Base-by-base conservation (phyloP, 2,888 invertebrate genomes). In the Ditula angustiorana region DNA sequence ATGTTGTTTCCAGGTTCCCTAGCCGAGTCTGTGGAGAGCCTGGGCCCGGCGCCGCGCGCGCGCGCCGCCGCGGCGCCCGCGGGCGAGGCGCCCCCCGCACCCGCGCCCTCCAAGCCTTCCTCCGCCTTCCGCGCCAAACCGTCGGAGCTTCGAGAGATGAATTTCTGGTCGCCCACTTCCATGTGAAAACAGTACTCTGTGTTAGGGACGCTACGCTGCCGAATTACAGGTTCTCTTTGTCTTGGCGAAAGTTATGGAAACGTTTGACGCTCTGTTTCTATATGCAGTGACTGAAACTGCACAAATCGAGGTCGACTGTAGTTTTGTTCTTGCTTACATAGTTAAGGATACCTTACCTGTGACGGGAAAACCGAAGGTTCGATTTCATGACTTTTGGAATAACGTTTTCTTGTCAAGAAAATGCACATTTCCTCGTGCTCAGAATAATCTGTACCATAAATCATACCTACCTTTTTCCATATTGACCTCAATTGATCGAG, bases 101-200 rank as follows among this genome's bases (percentile, higher is more conserved):
- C 88, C 76, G 79, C 89, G 76, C 74, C 80, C 75, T 68, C 49
- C 44, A 72, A 68, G 19, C 62, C 67, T 53, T 66, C 68, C 8
- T 61, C 67, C 30, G 76, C 84, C 16, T 90, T 93, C 74, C 92
- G 92, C 72, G 93, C 95, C 0, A 95, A 94, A 79, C 95, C 95
- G 0, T 95, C 96, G 0, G 96, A 96, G 79, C 87, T 96, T 11
- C 87, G 96, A 49, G 97, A 97, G 86, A 95, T 97, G 95, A 97
- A 97, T 85, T 97, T 96, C 88, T 96, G 96, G 96, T 96, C 96
- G 5, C 97, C 97, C 0, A 96, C 96, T 7, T 96, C 96, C 0
- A 96, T 96, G 96, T 97, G 94, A 88, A 74, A 30, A 24, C 33
- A 5, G 1, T 33, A 26, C 13, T 2, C 1, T 1, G 11, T 4